phyloP scores from a whole-genome alignment of 2,888 invertebrate genomes.

The Philopedon plagiatum region DNA sequence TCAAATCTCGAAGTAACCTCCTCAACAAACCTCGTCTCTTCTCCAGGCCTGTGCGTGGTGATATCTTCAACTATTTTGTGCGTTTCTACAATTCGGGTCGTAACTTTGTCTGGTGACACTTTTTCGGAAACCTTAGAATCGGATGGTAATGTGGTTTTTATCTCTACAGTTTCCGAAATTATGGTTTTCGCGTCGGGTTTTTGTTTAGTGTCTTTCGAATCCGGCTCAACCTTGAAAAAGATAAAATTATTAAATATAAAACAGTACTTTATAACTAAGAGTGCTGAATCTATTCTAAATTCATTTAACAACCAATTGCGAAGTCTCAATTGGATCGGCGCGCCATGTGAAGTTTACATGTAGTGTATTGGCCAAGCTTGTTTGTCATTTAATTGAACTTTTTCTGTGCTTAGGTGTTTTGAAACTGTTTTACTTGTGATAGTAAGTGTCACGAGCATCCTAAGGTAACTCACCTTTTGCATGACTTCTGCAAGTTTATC shows the following conservation, averaged over 20 bases:
- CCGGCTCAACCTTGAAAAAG: constrained; percentile 23
- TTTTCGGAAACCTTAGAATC: constrained; percentile 56
- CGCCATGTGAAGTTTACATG: no score
- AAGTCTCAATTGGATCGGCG: no score
- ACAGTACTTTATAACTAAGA: no score
- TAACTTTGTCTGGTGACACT: constrained; percentile 49
- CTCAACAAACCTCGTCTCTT: constrained; percentile 69
- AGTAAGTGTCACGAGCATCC: no score
- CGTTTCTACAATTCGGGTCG: constrained; percentile 57
- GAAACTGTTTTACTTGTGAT: no score
- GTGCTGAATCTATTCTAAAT: no score
- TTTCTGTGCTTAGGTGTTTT: no score
- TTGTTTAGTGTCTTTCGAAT: constrained; percentile 8
- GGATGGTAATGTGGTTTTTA: constrained; percentile 60
- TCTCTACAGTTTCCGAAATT: constrained; percentile 40
- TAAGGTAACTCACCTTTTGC: constrained; percentile 66
- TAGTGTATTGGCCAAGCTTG: no score
- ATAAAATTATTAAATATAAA: background rate
- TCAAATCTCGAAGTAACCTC: constrained; percentile 69
- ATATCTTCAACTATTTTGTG: constrained; percentile 58
- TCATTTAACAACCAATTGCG: no score
- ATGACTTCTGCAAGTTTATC: constrained; percentile 73
- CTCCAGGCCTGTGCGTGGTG: constrained; percentile 66
- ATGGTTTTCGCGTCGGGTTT: constrained; percentile 14
- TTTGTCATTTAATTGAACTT: no score